Percentiles rank a stretch among this genome's conserved stretches.
phyloP scores from a whole-genome alignment of 23 tunicate genomes.

The Styela clava region DNA sequence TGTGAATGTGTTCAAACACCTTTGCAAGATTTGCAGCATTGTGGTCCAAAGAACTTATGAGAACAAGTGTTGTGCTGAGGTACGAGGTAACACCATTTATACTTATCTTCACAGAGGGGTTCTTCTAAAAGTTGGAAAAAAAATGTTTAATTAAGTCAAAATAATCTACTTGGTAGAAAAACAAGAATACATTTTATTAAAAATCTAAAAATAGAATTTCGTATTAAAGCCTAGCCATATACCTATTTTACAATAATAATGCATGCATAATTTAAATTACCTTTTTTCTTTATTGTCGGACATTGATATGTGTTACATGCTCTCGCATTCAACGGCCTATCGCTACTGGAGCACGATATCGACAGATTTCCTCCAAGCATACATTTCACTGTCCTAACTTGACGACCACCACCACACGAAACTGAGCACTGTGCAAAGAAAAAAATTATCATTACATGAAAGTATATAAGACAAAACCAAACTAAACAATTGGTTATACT shows the following conservation, averaged over 20 bases:
- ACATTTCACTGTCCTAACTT: conserved; percentile 61
- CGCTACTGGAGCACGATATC: conserved; percentile 20
- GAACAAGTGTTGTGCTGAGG: conserved; percentile 81
- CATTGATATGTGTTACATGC: conserved; percentile 83
- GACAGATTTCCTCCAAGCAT: conserved; percentile 44
- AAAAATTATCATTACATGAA: not conserved
- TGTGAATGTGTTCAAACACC: not conserved
- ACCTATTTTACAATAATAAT: too few species aligned
- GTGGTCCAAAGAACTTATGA: conserved; percentile 64
- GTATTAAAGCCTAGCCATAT: too few species aligned
- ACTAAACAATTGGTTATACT: not conserved
- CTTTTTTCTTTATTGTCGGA: not conserved
- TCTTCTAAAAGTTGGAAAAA: not conserved
- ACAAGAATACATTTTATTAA: too few species aligned
- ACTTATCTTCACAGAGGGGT: conserved; percentile 56
- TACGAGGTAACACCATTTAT: conserved; percentile 79
- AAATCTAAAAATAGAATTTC: too few species aligned
- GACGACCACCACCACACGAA: conserved; percentile 82
- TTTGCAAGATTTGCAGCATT: conserved; percentile 76
- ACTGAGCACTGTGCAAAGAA: conserved; percentile 6
- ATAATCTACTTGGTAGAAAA: too few species aligned
- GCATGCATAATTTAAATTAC: too few species aligned
- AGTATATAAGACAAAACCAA: not conserved
- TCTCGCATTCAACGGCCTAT: conserved; percentile 37
- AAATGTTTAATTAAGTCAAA: too few species aligned